Percentiles rank a stretch among this genome's conserved stretches.
phyloP scores from a whole-genome alignment of 2,113 vertebrate species.

The Psephotus haematonotus region DNA sequence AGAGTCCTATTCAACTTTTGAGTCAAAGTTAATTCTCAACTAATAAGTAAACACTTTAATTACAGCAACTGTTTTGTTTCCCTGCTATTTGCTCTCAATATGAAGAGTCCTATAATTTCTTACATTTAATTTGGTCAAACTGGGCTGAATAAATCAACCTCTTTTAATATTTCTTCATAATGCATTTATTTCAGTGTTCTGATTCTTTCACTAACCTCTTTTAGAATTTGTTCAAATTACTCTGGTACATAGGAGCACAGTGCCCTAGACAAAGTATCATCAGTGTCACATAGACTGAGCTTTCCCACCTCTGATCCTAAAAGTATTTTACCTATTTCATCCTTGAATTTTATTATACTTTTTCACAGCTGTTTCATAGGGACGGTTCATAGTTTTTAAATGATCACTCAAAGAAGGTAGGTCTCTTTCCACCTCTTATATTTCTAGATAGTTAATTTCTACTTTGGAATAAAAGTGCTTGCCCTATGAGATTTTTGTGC shows the following conservation, averaged over 20 bases:
- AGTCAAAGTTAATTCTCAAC: not conserved
- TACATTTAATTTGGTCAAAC: not conserved
- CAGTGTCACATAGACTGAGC: not conserved
- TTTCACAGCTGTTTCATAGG: not conserved
- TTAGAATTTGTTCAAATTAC: not conserved
- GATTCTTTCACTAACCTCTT: not conserved
- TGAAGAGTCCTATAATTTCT: not conserved
- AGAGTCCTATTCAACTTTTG: not conserved
- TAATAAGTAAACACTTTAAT: not conserved
- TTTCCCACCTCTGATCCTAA: not conserved
- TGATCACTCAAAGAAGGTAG: not conserved
- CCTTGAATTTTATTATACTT: not conserved
- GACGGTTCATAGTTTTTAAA: not conserved
- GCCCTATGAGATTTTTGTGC: not conserved
- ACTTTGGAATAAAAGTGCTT: not conserved
- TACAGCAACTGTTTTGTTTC: not conserved
- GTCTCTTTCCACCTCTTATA: not conserved
- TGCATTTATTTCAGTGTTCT: not conserved
- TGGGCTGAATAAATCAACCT: not conserved
- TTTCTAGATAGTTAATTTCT: not conserved
- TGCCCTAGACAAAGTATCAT: not conserved
- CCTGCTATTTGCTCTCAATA: not conserved
- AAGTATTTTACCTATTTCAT: not conserved
- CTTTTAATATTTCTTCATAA: not conserved
- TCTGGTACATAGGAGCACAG: fast-evolving